Percentiles rank a stretch among this genome's conserved stretches.
These are phyloP conservation scores for Machimus atricapillus DNA, from an alignment of 2,888 invertebrate species.

Conservation along the genomic window DNA sequence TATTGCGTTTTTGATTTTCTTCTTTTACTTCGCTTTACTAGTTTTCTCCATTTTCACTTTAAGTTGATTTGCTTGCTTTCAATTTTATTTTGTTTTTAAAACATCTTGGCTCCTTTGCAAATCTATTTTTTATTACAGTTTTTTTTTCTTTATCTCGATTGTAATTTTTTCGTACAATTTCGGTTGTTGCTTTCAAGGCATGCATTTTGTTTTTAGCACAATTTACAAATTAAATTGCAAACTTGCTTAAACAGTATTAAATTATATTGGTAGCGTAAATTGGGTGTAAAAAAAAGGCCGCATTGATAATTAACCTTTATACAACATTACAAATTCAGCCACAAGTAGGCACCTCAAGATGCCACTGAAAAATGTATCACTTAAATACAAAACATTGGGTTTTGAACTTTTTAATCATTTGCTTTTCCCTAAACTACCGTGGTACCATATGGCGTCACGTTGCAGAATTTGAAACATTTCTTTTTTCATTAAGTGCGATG, in stretches of 20 bases:
- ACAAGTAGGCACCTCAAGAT: no score
- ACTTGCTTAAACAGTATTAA: no score
- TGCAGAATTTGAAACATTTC: not conserved
- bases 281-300: no score
- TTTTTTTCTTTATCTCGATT: not conserved
- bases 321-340: no score
- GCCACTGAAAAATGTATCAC: no score
- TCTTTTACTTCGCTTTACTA: not conserved
- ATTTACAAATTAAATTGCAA: no score
- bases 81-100: not conserved
- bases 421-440: not conserved
- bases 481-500: not conserved
- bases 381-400: no score
- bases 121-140: not conserved
- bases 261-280: no score
- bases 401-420: no score
- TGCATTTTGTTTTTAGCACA: not conserved
- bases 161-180: not conserved
- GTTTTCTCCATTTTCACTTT: not conserved
- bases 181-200: conserved; percentile 4
- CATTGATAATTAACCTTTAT: no score
- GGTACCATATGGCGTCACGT: not conserved
- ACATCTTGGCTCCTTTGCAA: not conserved
- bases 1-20: conserved; percentile 1
- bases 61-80: not conserved